Conservation (phyloP, 2,113 vertebrate genomes). For the Eudyptes chrysolophus region DNA sequence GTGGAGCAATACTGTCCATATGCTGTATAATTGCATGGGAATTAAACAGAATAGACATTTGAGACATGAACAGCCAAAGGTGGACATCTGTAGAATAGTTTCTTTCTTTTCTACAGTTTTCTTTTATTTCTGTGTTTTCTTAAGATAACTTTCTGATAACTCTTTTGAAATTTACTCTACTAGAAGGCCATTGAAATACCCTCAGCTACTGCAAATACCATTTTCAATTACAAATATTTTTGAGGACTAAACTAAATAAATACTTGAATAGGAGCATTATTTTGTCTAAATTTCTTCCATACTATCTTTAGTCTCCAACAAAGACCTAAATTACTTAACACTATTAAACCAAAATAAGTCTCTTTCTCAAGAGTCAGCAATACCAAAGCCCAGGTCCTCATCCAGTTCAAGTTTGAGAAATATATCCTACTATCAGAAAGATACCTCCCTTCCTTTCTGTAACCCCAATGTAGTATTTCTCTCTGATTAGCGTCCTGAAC, state of each 20-base stretch:
- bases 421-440: not conserved
- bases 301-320: not conserved
- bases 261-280: not conserved
- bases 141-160: not conserved
- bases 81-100: not conserved
- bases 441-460: not conserved
- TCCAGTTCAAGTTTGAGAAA: not conserved
- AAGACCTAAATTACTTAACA: not conserved
- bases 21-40: not conserved
- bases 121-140: not conserved
- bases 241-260: not conserved
- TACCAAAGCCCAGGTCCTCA: not conserved
- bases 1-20: not conserved
- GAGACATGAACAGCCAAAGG: not conserved
- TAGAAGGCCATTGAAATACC: not conserved
- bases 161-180: not conserved
- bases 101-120: not conserved
- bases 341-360: not conserved
- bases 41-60: not conserved
- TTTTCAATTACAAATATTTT: not conserved
- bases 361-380: not conserved
- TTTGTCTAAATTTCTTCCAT: not conserved
- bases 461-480: not conserved
- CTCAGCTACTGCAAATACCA: not conserved
- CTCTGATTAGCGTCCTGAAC: not conserved